Conservation (phyloP, 2,113 vertebrate genomes). For the Orientallactaga bullata region DNA sequence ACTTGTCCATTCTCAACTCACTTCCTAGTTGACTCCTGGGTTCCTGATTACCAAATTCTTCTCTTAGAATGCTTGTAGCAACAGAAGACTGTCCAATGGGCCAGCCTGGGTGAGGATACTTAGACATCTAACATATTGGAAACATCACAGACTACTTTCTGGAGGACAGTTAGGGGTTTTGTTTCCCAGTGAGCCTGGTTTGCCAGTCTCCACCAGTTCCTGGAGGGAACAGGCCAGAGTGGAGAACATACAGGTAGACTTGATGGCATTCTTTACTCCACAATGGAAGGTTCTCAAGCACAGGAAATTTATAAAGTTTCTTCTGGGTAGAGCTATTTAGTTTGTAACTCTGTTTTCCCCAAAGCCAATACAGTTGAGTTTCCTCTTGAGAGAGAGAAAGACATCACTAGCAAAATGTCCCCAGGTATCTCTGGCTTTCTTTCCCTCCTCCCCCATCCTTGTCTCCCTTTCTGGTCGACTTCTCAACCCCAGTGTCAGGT, state of each 20-base stretch:
- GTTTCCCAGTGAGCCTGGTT: not conserved
- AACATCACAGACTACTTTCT: not conserved
- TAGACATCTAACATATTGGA: not conserved
- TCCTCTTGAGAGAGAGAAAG: constrained; percentile 47
- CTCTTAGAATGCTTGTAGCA: not conserved
- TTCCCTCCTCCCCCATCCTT: not conserved
- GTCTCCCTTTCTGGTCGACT: not conserved
- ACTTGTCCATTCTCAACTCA: not conserved
- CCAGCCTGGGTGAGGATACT: not conserved
- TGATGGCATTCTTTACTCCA: not conserved
- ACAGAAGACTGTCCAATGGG: not conserved
- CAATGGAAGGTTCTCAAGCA: not conserved
- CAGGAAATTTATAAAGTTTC: not conserved
- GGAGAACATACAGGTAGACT: not conserved
- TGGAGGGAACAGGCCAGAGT: not conserved
- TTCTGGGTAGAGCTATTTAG: not conserved
- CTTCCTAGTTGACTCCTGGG: not conserved
- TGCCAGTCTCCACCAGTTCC: not conserved
- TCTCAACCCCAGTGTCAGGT: not conserved
- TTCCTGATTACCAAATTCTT: not conserved
- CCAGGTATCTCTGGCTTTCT: not conserved
- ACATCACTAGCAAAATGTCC: not conserved
- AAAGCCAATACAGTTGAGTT: not conserved
- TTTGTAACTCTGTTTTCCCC: not conserved
- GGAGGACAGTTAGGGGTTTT: not conserved